Percentiles rank a stretch among this genome's conserved stretches.
Conservation (phyloP, 30 jellyfish, hydroid and myxozoan species). For the Hydractinia echinata region DNA sequence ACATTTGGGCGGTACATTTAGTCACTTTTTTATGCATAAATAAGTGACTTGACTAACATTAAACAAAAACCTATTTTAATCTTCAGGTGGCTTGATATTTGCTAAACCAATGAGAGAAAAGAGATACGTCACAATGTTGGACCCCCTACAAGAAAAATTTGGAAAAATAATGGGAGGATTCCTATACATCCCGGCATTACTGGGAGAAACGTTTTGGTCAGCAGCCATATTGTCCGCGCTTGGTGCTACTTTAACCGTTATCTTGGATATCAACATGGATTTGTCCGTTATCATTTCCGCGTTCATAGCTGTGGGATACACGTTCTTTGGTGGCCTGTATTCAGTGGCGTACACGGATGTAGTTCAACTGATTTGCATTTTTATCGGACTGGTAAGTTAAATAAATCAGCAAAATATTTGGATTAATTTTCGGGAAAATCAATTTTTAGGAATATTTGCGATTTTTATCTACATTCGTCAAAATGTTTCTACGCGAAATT, state of each 20-base stretch:
- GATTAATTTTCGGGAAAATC: too few relatives aligned
- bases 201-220: slow-evolving; percentile 95
- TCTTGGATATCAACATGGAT: slow-evolving; percentile 63
- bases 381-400: slow-evolving; percentile 75
- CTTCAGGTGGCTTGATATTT: slow-evolving; percentile 81
- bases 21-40: too few relatives aligned
- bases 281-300: slow-evolving; percentile 81
- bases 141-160: slow-evolving; percentile 87
- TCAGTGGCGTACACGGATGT: slow-evolving; percentile 92
- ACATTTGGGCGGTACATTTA: too few relatives aligned
- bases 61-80: not conserved
- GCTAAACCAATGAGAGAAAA: slow-evolving; percentile 79
- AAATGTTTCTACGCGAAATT: too few relatives aligned
- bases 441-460: too few relatives aligned
- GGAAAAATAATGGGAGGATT: slow-evolving; percentile 90
- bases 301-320: slow-evolving; percentile 69
- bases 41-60: too few relatives aligned
- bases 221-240: slow-evolving; percentile 91
- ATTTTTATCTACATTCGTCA: too few relatives aligned
- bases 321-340: slow-evolving; percentile 94
- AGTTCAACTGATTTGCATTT: slow-evolving; percentile 78
- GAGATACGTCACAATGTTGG: slow-evolving; percentile 92
- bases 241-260: slow-evolving; percentile 90
- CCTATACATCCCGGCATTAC: slow-evolving; percentile 82
- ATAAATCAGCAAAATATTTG: not conserved